Evolutionary conservation across 1,140 invertebrate genomes (phyloP), one percentile per base, ranked within the genome.

Genomic region (Phymorhynchus buccinoides): DNA sequence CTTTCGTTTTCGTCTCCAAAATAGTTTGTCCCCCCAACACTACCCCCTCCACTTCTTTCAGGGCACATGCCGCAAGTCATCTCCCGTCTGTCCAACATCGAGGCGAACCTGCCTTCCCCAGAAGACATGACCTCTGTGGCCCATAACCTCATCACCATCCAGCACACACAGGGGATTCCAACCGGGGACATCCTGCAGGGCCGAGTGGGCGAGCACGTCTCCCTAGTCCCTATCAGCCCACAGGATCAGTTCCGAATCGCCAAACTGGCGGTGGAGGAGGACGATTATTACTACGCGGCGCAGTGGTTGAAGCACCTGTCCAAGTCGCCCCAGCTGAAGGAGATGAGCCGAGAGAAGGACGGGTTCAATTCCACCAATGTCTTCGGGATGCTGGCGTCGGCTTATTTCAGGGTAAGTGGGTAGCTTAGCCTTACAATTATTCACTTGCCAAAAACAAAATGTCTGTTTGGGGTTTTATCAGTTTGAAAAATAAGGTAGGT

Each of bases 231-330:
- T 39, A 41, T 83, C 37, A 3, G 18, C 27, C 81, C 41, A 1
- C 37, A 71, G 66, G 62, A 83, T 22, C 81, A 83, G 81, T 83
- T 83, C 81, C 81, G 32, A 6, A 41, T 83, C 3, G 81, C 48
- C 6, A 68, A 83, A 41, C 6, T 83, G 62, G 81, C 81, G 39
- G 81, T 83, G 66, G 81, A 83, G 37, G 62, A 71, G 37, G 81
- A 83, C 41, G 81, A 83, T n/a, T 83, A 83, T 30, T 83, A 30
- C 66, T 83, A 83, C 81, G 80, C 80, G 44, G 81, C 81, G 18
- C 81, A 83, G 81, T 83, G 81, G 81, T 41, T 83, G 3, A 83
- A 83, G 81, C 37, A 83, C 81, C n/a, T 83, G 81, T 35, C 62
- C 18, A 71, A 32, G 35, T 83, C 81, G 0, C 62, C 35, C 7